A percentile compares a stretch with the other conserved stretches of the same genome.
Conservation (phyloP, 2,888 invertebrate genomes). For the Parelbella ahira region DNA sequence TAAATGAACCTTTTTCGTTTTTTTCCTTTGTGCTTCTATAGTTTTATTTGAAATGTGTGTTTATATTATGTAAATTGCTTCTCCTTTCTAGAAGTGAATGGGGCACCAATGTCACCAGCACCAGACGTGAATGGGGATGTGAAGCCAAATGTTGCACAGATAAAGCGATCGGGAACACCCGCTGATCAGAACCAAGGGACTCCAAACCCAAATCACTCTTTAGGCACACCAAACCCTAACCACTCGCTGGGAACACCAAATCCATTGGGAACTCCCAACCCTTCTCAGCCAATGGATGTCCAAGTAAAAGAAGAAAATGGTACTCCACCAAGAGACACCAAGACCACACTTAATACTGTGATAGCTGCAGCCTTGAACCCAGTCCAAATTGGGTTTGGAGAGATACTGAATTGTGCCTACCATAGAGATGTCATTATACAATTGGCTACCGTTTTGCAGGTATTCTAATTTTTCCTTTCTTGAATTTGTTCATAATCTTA, state of each 20-base stretch:
- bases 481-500: no score
- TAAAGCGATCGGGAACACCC: constrained; percentile 66
- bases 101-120: constrained; percentile 64
- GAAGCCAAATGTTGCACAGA: constrained; percentile 71
- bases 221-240: constrained; percentile 67
- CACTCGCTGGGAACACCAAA: constrained; percentile 66
- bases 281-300: constrained; percentile 58
- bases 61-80: no score
- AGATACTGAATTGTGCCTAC: constrained; percentile 92
- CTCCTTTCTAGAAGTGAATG: no score
- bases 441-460: constrained; percentile 89
- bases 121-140: constrained; percentile 57
- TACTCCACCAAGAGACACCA: constrained; percentile 56
- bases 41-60: no score
- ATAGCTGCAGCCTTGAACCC: constrained; percentile 76
- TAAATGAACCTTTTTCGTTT: no score
- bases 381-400: constrained; percentile 86
- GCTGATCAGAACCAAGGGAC: constrained; percentile 67
- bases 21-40: no score
- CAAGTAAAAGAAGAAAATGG: constrained; percentile 64
- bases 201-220: constrained; percentile 63
- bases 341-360: constrained; percentile 53
- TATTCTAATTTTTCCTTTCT: no score
- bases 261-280: constrained; percentile 58
- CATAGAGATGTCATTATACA: constrained; percentile 93